phyloP scores from a whole-genome alignment of 2,113 vertebrate genomes.

The Pygoscelis adeliae region DNA sequence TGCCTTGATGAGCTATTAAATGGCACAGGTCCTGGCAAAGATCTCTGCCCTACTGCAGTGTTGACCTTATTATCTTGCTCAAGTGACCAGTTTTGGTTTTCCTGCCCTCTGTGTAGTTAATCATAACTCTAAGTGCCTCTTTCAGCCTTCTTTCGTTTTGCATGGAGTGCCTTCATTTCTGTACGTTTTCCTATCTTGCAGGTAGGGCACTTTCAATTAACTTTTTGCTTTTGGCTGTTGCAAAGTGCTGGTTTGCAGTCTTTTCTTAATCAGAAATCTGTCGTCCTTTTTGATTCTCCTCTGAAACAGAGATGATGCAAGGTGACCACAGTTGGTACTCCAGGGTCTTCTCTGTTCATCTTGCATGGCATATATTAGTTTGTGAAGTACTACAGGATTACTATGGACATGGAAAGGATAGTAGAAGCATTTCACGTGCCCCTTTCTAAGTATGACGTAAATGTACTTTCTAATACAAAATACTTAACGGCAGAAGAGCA shows the following conservation, averaged over 20 bases:
- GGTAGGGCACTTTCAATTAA: neutral
- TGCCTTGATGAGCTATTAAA: neutral
- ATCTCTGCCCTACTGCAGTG: accelerated
- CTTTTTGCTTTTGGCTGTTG: neutral
- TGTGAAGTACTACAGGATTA: neutral
- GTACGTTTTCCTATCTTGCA: neutral
- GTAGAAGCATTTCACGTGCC: accelerated
- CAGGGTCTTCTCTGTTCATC: neutral
- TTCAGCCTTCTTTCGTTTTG: neutral
- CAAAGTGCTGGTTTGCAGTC: accelerated
- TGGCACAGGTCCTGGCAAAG: accelerated
- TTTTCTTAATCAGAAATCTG: neutral
- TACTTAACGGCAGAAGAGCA: neutral
- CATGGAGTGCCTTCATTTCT: neutral
- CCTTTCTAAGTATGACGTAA: neutral
- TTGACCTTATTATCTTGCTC: neutral
- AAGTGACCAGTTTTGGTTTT: accelerated
- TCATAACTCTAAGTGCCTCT: neutral
- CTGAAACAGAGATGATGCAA: neutral
- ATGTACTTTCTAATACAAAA: neutral
- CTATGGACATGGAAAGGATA: neutral
- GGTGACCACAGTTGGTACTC: neutral
- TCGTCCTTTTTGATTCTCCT: accelerated
- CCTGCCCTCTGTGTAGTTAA: neutral
- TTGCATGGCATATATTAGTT: neutral